Base-by-base conservation (phyloP, 2,888 invertebrate species). In the Drosophila picticornis region DNA sequence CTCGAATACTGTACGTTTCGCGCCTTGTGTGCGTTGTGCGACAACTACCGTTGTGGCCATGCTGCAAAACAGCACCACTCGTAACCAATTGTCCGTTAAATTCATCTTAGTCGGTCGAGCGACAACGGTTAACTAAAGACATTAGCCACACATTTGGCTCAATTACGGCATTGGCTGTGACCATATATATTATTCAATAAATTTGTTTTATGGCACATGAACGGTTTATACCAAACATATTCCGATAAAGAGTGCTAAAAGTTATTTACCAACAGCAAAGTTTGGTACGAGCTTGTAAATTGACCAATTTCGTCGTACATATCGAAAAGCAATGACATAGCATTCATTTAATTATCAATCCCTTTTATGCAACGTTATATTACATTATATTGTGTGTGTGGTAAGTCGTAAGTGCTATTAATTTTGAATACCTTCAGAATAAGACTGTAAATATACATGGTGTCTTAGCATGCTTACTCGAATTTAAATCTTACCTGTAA, bases 21-120 rank as follows among this genome's bases (percentile, higher is more conserved):
- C 76, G 19, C 84, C 29, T 53, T 78, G 62, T 0, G 74, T 75
- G 11, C 75, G 78, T 43, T 81, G 90, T 43, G 88, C 66, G 16
- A 85, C 79, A 6, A 83, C 71, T 11, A 84, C 81, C 40, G 83
- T 75, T 1, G 81, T 65, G 16, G 74, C 81, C 34, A 90, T 43
- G 25, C 76, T 77, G 85, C 83, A 91, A 51, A 72, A 52, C 10
- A 92, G 46, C 5, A 72, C 58, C 27, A 81, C 43, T 34, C 75
- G 72, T 32, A 81, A 32, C 53, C 74, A 64, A 71, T 53, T 66
- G 32, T 51, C 56, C 31, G 52, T 56, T 16, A 52, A 19, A 32
- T 69, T 63, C 86, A 86, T 90, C 86, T 80, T 85, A 48, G 48
- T 70, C 46, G 61, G 34, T 66, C 43, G 69, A 75, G 31, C 69